Base-by-base conservation (phyloP, 2,113 vertebrate species). In the Sinocyclocheilus anophthalmus region DNA sequence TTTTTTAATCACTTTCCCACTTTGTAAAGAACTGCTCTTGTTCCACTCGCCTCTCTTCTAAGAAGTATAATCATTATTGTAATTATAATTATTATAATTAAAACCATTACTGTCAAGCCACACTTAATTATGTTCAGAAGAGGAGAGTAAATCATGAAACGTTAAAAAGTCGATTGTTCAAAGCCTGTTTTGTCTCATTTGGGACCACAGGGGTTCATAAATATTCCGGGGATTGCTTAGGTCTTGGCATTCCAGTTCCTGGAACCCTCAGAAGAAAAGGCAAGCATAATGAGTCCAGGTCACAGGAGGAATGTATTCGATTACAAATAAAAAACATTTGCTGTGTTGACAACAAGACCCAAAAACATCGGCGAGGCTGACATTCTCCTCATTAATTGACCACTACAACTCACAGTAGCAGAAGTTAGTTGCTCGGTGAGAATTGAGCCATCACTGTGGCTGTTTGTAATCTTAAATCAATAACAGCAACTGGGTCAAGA, bases 321-420 rank as follows among this genome's bases (percentile, higher is more conserved):
- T 81, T 73, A 86, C 77, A 81, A 53, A 45, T 81, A 75, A 81
- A 73, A 24, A 53, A 57, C 65, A 75, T 75, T 72, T 67, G 76
- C 48, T 77, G 16, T 55, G 61, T 48, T 75, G 20, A 81, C 85
- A 77, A 16, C 1, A 48, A 65, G 37, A 69, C 37, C 24, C 39
- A 10, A 65, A 33, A 86, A 83, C 61, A 70, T 85, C 4, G 9
- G 80, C 42, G 4, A 72, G 77, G 50, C 59, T 84, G 67, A 70
- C 48, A 33, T 79, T 83, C 45, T 88, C 78, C 77, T 85, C 53
- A 86, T 79, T 83, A 86, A 85, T 88, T 90, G 85, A 87, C 55
- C 76, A 82, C 26, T 67, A 50, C 55, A 78, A 65, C 83, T 88
- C 85, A 73, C 72, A 7, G 80, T 81, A 45, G 79, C 76, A 48